Base-by-base conservation (phyloP, 2,113 vertebrate species). In the Percopsis transmontana region DNA sequence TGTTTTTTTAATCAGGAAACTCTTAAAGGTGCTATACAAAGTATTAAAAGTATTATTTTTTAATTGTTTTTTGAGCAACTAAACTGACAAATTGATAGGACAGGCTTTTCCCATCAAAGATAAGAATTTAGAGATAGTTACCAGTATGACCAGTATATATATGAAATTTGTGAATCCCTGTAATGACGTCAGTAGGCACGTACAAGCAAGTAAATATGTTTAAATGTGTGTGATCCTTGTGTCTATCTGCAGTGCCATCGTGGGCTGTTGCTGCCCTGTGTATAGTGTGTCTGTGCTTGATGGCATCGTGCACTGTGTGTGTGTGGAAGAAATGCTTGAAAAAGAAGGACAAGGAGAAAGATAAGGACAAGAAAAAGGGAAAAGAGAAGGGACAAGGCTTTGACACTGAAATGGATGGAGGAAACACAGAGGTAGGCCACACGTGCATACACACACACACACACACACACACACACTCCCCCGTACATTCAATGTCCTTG, bases 281-380 rank as follows among this genome's bases (percentile, higher is more conserved):
- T 86, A 91, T 96, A 54, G 92, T 98, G 57, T 91, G 86, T 6
- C 87, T 96, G 85, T 92, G 95, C 18, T 80, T 95, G 78, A 88
- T 92, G 66, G 88, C 98, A 81, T 95, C 95, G 63, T 96, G 94
- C 88, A 93, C 91, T 70, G 90, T 91, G 83, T 99, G 96, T 81
- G 83, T 96, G 74, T 97, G 95, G 92, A 98, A 94, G 89, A 99
- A 99, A 90, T 96, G 93, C 77, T 88, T 95, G 73, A 95, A 95
- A 90, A 98, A 97, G 92, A 98, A 96, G 90, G 89, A 89, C 83
- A 91, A 91, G 58, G 89, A 88, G 60, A 89, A 88, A 79, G 79
- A 85, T 39, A 95, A 94, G 66, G 96, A 96, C 67, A 90, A 86
- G 80, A 96, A 95, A 87, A 96, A 95, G 85, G 94, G 91, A 54